Evolutionary conservation across 2,888 invertebrate species (phyloP), one percentile per base, ranked within the genome.

Genomic region (Cerastis leucographa): DNA sequence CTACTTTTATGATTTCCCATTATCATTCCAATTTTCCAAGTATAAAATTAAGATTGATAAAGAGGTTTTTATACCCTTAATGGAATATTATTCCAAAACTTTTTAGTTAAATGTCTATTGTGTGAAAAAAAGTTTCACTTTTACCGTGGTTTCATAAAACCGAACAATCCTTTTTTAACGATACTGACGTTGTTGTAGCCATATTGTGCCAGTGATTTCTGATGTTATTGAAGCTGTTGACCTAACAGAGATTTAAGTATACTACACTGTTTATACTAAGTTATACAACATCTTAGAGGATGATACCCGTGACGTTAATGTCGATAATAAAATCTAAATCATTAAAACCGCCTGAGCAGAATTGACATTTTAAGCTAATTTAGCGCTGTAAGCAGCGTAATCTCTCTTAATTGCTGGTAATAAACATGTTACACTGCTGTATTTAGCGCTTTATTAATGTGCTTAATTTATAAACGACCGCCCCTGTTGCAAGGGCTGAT

Each of bases 281-380:
- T 29, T 14, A 22, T 29, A 56, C 25, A 51, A 44, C 42, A 49
- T 14, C n/a, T 68, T 40, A 29, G 17, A 59, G 40, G 40, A 68
- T 67, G 71, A 84, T 35, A 56, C 59, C 42, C 46, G 22, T 67
- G 51, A 73, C 74, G n/a, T 81, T 51, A n/a, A 81, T n/a, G 42
- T 42, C 46, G 59, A 71, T 85, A 81, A 81, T 86, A 80, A 83
- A 86, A 88, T 88, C 78, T 75, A 76, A 87, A 79, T 85, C 71
- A 79, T 79, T 76, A 80, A 88, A 88, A 88, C 67, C 84, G 85
- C 69, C 40, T 74, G 54, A 76, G 75, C 76, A 74, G 74, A 84
- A 86, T 84, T 84, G 88, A 88, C 87, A 81, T 73, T 88, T 84
- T 81, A 79, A 88, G 79, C 80, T 80, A 77, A 83, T 81, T 82